A percentile compares a stretch with the other conserved stretches of the same genome.
phyloP scores from a whole-genome alignment of 2,113 vertebrate genomes.

The Chamaea fasciata region DNA sequence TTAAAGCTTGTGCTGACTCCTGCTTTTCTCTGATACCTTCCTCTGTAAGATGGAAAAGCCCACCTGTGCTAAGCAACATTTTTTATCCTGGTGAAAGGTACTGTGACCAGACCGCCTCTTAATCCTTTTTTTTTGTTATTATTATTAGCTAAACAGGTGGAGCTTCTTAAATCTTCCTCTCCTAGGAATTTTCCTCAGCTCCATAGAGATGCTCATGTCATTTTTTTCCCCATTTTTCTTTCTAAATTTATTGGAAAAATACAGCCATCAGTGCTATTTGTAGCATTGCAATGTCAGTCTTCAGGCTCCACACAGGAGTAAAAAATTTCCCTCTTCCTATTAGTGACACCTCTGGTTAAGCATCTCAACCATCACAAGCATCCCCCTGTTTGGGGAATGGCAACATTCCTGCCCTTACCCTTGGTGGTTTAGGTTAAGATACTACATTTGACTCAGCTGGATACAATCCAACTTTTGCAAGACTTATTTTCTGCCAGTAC shows the following conservation, averaged over 20 bases:
- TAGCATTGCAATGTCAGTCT: not conserved
- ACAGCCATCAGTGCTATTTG: not conserved
- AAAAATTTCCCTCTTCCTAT: not conserved
- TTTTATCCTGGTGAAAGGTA: not conserved
- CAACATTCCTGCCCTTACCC: not conserved
- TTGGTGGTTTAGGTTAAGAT: not conserved
- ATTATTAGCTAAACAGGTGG: not conserved
- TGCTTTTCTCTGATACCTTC: not conserved
- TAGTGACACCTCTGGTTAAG: not conserved
- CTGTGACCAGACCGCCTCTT: not conserved
- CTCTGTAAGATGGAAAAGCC: not conserved
- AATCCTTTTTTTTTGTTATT: not conserved
- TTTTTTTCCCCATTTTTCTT: not conserved
- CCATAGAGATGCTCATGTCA: not conserved
- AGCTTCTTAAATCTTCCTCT: not conserved
- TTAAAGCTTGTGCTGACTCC: not conserved
- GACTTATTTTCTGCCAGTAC: not conserved
- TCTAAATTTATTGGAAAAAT: not conserved
- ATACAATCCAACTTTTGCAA: not conserved
- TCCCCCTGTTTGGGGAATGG: too few relatives aligned
- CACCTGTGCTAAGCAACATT: rapidly evolving
- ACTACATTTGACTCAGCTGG: not conserved
- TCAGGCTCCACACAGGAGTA: not conserved
- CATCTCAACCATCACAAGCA: not conserved
- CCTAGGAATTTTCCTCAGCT: not conserved